Base-by-base conservation (phyloP, 2,888 invertebrate genomes). In the Abrostola tripartita region DNA sequence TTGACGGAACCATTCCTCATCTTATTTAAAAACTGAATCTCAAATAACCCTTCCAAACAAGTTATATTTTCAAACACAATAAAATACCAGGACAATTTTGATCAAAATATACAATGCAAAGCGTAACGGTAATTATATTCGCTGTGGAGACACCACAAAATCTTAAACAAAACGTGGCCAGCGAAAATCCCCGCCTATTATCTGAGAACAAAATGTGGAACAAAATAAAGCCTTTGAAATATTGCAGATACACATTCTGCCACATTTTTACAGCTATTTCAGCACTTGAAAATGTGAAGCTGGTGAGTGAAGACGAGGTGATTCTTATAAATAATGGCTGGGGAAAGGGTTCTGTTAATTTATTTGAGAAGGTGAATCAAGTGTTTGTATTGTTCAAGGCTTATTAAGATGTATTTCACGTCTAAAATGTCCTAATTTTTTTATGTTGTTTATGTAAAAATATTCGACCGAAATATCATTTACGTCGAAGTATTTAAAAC, bases 221-320 rank as follows among this genome's bases (percentile, higher is more conserved):
- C 61, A 58, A 70, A 71, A 71, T 73, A 74, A 76, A 78, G 66
- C 71, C 50, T 49, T 52, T 69, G 67, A 71, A 76, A 74, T 73
- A 78, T 75, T 66, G 51, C 67, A 53, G 73, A 69, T 61, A 76
- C 65, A 68, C 68, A 66, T 42, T 70, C n/a, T 53, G 49, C 14
- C 61, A 55, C 61, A 71, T 72, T 71, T 71, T 67, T 62, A 62
- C 47, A 54, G 56, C 54, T 44, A 71, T 66, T 71, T 72, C 57
- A 71, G 53, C 59, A 59, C 74, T 63, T 52, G 50, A 58, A 69
- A 70, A 74, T 61, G 52, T 70, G 44, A 44, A 44, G 37, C 37
- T 35, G 58, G 10, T 8, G 35, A 40, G 66, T 54, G 40, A 66
- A 53, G 60, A 38, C 35, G 12, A 40, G 0, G 54, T 35, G 59